Percentiles rank a stretch among this genome's conserved stretches.
Evolutionary conservation across 2,797 vertebrate species (phyloP).

Genomic region (Malacoctenus gilli): DNA sequence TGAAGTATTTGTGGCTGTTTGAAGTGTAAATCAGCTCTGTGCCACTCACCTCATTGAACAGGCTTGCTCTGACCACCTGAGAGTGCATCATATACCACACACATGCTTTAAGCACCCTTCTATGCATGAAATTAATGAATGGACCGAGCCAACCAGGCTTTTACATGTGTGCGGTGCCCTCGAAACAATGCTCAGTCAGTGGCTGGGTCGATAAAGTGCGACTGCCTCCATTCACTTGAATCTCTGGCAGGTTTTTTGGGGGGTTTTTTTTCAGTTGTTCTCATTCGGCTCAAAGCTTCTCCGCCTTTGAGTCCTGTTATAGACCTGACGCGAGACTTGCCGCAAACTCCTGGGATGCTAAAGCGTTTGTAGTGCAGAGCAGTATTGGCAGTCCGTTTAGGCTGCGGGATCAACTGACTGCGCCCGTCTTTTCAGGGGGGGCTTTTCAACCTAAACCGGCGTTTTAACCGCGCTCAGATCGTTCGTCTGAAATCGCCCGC

Average conservation of each 20-base stretch:
- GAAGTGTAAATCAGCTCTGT: too few species aligned
- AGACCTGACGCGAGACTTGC: conserved; percentile 45
- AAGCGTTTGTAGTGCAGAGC: conserved; percentile 42
- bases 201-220: conserved; percentile 30
- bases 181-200: conserved; percentile 25
- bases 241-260: conserved; percentile 16
- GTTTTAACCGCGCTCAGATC: conserved; percentile 9
- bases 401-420: conserved; percentile 26
- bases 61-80: too few species aligned
- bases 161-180: conserved; percentile 12
- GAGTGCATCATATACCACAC: too few species aligned
- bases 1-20: too few species aligned
- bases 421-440: conserved; percentile 7
- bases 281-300: conserved; percentile 37
- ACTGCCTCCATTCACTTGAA: conserved; percentile 33
- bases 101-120: too few species aligned
- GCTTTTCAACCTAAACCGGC: conserved; percentile 3
- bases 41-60: too few species aligned
- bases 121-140: too few species aligned
- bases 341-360: conserved; percentile 41
- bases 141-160: conserved; percentile 5
- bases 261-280: conserved; percentile 29
- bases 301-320: conserved; percentile 47
- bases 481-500: conserved; percentile 2
- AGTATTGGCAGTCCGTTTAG: conserved; percentile 47